A percentile compares a stretch with the other conserved stretches of the same genome.
These are phyloP conservation scores for Artemisiospiza belli DNA, from an alignment of 2,113 vertebrate species.

Conservation along the genomic window DNA sequence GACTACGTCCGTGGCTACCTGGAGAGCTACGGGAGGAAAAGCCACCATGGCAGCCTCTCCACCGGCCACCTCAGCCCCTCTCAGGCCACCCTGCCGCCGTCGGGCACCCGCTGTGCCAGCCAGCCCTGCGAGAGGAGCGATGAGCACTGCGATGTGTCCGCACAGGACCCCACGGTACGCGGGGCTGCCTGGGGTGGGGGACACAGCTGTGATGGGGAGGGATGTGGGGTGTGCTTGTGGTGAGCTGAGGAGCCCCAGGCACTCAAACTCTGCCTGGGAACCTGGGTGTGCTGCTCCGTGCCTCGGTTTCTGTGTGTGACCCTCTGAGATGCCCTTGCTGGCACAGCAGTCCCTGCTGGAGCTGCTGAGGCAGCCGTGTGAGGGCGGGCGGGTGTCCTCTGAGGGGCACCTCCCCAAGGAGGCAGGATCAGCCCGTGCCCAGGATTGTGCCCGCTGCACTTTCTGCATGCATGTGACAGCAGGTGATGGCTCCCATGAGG, in stretches of 20 bases:
- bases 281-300: rapidly evolving
- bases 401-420: not conserved
- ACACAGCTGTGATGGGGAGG: rapidly evolving
- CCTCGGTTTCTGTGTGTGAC: not conserved
- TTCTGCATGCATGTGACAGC: not conserved
- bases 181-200: not conserved
- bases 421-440: not conserved
- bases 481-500: not conserved
- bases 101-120: conserved; percentile 52
- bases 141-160: not conserved
- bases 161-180: conserved; percentile 62
- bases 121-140: conserved; percentile 75
- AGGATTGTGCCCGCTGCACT: not conserved
- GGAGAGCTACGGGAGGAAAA: conserved; percentile 63
- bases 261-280: rapidly evolving
- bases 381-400: not conserved
- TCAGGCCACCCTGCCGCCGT: conserved; percentile 55
- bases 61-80: conserved; percentile 3
- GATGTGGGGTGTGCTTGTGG: not conserved
- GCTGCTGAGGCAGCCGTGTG: conserved; percentile 15
- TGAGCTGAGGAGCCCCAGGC: rapidly evolving
- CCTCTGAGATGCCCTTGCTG: not conserved
- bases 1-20: conserved; percentile 70
- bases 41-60: not conserved
- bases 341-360: not conserved